Conservation (phyloP, 2,797 vertebrate genomes). For the Sebastes baramenuke region DNA sequence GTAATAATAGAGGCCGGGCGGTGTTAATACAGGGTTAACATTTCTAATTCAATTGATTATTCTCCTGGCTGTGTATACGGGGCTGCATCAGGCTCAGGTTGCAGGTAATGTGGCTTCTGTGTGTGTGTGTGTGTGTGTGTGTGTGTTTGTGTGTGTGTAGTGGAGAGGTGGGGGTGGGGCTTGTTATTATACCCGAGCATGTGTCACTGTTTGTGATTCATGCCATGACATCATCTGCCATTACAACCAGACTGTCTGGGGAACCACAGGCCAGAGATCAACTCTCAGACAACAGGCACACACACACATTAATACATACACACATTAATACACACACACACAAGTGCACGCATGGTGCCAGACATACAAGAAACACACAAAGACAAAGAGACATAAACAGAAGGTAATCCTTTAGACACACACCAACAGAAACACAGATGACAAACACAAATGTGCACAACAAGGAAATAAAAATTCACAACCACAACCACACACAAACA, state of each 20-base stretch:
- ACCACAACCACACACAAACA: background rate
- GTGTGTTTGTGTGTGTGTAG: background rate
- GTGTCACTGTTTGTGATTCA: conserved; percentile 82
- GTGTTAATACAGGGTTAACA: conserved; percentile 70
- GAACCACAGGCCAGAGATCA: conserved; percentile 74
- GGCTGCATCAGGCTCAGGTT: conserved; percentile 74
- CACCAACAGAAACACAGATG: conserved; percentile 2
- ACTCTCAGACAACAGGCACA: conserved; percentile 51
- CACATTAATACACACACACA: background rate
- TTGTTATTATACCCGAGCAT: conserved; percentile 76
- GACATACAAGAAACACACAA: background rate
- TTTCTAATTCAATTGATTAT: conserved; percentile 77
- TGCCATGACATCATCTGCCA: conserved; percentile 84
- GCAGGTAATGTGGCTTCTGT: conserved; percentile 70
- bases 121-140: conserved; percentile 1
- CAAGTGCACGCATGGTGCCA: background rate
- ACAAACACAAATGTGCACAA: background rate
- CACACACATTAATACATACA: background rate
- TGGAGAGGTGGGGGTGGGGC: conserved; percentile 41
- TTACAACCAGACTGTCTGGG: conserved; percentile 81
- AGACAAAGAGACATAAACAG: conserved; percentile 19
- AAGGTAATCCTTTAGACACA: conserved; percentile 2
- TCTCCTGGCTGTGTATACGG: conserved; percentile 47
- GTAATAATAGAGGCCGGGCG: conserved; percentile 47
- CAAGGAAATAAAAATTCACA: background rate